Evolutionary conservation across 2,888 invertebrate species (phyloP).

Genomic region (Drosophila infuscata): DNA sequence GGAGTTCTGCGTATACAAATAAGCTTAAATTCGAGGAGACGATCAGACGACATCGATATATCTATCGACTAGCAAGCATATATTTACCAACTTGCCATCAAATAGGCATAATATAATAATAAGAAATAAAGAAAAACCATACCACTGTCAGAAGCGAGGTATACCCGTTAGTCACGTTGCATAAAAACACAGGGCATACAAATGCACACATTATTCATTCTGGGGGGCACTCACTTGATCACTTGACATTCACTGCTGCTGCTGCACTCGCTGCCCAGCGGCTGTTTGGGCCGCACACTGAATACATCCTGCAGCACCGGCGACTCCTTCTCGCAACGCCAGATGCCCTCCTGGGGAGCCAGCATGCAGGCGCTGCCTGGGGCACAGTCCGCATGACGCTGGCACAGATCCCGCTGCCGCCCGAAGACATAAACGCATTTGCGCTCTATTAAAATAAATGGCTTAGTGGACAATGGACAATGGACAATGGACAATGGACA

Average conservation of each 20-base stretch:
- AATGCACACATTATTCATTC: neutral
- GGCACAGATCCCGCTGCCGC: constrained; percentile 92
- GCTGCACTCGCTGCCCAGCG: constrained; percentile 93
- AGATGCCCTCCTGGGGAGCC: constrained; percentile 86
- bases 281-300: constrained; percentile 87
- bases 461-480: constrained; percentile 6
- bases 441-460: constrained; percentile 83
- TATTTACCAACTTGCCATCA: neutral
- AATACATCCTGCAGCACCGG: constrained; percentile 42
- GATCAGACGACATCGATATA: neutral
- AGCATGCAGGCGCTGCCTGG: constrained; percentile 91
- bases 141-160: neutral
- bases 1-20: neutral
- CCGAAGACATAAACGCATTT: constrained; percentile 90
- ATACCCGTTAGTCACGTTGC: neutral
- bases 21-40: neutral
- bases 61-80: neutral
- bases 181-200: neutral
- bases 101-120: neutral
- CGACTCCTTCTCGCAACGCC: constrained; percentile 92
- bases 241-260: constrained; percentile 95
- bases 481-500: constrained; percentile 14
- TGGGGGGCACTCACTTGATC: constrained; percentile 84
- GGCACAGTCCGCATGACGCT: constrained; percentile 93
- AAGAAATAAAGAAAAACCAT: neutral